A percentile compares a stretch with the other conserved stretches of the same genome.
phyloP scores from a whole-genome alignment of 1,140 invertebrate genomes.

The Tetranychus urticae region DNA sequence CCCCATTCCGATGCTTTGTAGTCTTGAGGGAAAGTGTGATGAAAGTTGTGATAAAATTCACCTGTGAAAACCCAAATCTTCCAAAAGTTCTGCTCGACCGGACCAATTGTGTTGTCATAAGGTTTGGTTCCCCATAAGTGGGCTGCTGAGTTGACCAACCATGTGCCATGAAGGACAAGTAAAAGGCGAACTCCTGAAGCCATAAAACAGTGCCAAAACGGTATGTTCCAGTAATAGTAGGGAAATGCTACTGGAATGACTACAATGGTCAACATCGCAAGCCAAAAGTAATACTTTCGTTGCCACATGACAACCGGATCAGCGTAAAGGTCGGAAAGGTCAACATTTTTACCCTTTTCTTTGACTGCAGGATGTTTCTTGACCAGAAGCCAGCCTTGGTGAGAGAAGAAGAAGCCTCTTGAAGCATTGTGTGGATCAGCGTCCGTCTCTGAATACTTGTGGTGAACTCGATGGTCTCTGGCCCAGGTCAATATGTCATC shows the following conservation, averaged over 20 bases:
- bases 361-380: slow-evolving; percentile 53
- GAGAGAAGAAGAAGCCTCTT: slow-evolving; percentile 44
- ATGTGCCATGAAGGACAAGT: slow-evolving; percentile 58
- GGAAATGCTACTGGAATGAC: not conserved
- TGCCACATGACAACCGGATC: slow-evolving; percentile 67
- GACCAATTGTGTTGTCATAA: slow-evolving; percentile 24
- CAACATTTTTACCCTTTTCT: slow-evolving; percentile 55
- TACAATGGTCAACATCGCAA: not conserved
- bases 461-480: slow-evolving; percentile 14
- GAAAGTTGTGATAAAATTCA: slow-evolving; percentile 47
- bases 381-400: slow-evolving; percentile 49
- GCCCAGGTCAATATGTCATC: slow-evolving; percentile 10
- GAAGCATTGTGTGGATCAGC: slow-evolving; percentile 15
- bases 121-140: slow-evolving; percentile 26
- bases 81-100: slow-evolving; percentile 18
- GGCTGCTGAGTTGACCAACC: slow-evolving; percentile 56
- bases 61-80: not conserved
- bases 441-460: slow-evolving; percentile 13
- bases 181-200: slow-evolving; percentile 55
- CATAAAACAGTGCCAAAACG: slow-evolving; percentile 19
- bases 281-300: slow-evolving; percentile 21
- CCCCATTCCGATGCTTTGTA: slow-evolving; percentile 64
- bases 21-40: slow-evolving; percentile 86
- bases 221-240: not conserved
- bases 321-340: slow-evolving; percentile 52